These are phyloP conservation scores for Venusia cambrica DNA, from an alignment of 2,888 invertebrate genomes.

Conservation along the genomic window DNA sequence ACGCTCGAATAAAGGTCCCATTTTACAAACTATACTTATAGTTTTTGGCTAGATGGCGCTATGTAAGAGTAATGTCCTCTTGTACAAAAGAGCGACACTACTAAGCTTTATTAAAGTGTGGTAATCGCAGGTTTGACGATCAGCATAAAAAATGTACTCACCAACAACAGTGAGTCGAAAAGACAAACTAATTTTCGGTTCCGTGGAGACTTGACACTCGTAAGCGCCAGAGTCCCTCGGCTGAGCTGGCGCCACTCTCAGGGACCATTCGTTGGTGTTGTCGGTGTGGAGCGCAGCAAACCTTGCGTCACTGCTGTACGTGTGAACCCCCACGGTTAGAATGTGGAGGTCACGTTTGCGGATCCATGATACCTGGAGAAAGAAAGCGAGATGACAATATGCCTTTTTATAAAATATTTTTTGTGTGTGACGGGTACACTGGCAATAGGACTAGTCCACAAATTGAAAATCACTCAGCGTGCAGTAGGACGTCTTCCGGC, in stretches of 20 bases:
- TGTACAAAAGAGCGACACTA: no score
- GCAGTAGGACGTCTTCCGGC: no score
- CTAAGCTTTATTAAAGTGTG: no score
- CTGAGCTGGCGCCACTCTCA: slow-evolving; percentile 80
- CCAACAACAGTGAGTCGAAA: slow-evolving; percentile 90
- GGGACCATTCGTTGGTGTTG: slow-evolving; percentile 84
- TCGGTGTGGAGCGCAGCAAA: slow-evolving; percentile 85
- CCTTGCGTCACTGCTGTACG: slow-evolving; percentile 85
- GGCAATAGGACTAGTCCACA: no score
- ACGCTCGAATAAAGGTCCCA: no score
- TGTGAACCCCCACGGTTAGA: slow-evolving; percentile 83
- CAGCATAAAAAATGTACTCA: slow-evolving; percentile 62
- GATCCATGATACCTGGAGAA: slow-evolving; percentile 91
- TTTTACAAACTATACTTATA: no score
- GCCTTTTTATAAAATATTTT: slow-evolving; percentile 1
- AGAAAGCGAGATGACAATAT: slow-evolving; percentile 19
- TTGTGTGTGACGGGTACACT: no score
- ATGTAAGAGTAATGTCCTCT: no score
- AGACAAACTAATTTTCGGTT: slow-evolving; percentile 91
- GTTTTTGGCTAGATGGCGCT: no score
- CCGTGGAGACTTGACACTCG: slow-evolving; percentile 96
- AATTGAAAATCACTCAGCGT: no score
- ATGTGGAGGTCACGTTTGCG: slow-evolving; percentile 91
- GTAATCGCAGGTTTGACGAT: background rate
- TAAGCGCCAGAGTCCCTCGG: slow-evolving; percentile 93